Conservation (phyloP, 2,797 vertebrate genomes). For the Pempheris klunzingeri region DNA sequence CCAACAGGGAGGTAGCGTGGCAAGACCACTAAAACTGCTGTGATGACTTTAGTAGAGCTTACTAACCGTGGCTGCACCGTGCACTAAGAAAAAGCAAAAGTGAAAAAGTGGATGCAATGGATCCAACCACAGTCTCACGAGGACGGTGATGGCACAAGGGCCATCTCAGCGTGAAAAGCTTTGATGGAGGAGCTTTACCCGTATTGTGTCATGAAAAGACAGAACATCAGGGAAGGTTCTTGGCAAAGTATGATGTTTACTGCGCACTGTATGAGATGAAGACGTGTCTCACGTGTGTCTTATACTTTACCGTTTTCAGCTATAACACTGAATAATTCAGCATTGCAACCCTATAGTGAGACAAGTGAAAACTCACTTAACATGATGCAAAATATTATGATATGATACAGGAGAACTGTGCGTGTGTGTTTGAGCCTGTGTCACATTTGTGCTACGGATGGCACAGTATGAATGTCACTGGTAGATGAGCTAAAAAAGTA, state of each 20-base stretch:
- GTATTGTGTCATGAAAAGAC: conserved; percentile 45
- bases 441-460: conserved; percentile 1
- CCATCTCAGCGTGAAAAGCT: conserved; percentile 46
- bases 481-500: conserved; percentile 4
- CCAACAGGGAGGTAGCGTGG: conserved; percentile 44
- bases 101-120: conserved; percentile 49
- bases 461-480: neutral
- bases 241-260: conserved; percentile 34
- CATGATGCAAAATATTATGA: conserved; percentile 37
- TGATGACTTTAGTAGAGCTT: conserved; percentile 60
- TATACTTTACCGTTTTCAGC: conserved; percentile 48
- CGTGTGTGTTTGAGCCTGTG: neutral
- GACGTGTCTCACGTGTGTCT: conserved; percentile 20
- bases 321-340: conserved; percentile 54
- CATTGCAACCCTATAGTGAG: conserved; percentile 37
- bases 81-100: conserved; percentile 35
- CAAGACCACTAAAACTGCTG: conserved; percentile 42
- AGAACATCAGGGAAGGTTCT: conserved; percentile 21
- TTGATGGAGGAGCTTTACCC: conserved; percentile 56
- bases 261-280: conserved; percentile 19
- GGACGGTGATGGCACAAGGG: conserved; percentile 41
- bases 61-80: conserved; percentile 25
- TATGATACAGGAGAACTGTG: conserved; percentile 12
- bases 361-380: conserved; percentile 20
- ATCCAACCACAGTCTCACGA: conserved; percentile 43